Evolutionary conservation across 2,888 invertebrate species (phyloP), one percentile per base, ranked within the genome.

Genomic region (Darwinula stevensoni): DNA sequence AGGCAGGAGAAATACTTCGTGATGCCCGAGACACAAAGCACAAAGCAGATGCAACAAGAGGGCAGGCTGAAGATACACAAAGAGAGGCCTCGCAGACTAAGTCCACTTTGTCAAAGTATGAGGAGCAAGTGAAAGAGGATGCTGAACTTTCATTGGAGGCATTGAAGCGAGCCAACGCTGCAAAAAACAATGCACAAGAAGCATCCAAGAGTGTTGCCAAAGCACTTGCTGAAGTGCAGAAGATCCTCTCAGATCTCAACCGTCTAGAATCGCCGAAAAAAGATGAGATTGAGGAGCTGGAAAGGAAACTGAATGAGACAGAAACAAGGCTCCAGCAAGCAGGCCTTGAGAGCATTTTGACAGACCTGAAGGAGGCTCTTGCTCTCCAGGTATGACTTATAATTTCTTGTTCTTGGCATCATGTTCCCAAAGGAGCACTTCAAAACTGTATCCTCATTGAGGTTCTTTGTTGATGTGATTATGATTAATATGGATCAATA

Each of bases 191-290:
- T 40, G 74, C 82, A 0, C 59, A 63, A 31, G 67, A 72, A 41
- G 76, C 80, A 0, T 66, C 71, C 33, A 66, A 67, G 39, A 71
- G 74, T 52, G 78, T 86, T 1, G 59, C 67, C 16, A 69, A 72
- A 41, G 75, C 84, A 1, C 54, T 78, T 28, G 59, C 61, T 4
- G 73, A 74, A 38, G 63, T 91, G 3, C 61, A 70, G 36, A 63
- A 62, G 28, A 78, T 84, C 34, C 63, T 69, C 45, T 63, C 65
- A 14, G 72, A 76, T 43, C 53, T 84, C 13, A 61, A 65, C 39
- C 69, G 67, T 43, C 54, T 75, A 1, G 68, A 68, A 2, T 67
- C 69, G 31, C 63, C 76, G 17, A 51, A 58, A 14, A 17, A 9
- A 11, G 15, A 14, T 6, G 11, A 28, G 14, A 39, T 57, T 36